A percentile compares a stretch with the other conserved stretches of the same genome.
Evolutionary conservation across 2,888 invertebrate genomes (phyloP).

Genomic region (Drosophila hamatofila): DNA sequence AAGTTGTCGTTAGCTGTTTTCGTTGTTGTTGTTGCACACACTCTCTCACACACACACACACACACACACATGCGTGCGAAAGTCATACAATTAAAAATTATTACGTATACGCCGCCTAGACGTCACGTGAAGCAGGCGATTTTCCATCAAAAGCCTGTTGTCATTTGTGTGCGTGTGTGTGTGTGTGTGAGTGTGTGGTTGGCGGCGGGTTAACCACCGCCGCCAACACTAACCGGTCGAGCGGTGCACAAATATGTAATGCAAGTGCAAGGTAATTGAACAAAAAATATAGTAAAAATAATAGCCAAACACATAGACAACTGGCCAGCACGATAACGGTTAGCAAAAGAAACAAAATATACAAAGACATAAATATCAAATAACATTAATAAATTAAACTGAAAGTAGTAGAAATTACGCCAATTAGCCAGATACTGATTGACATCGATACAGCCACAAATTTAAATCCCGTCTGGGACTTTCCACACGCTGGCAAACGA

Average conservation of each 20-base stretch:
- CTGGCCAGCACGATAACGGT: not conserved
- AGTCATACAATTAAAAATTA: slow-evolving; percentile 76
- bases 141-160: slow-evolving; percentile 60
- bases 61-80: slow-evolving; percentile 55
- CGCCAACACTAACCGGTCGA: slow-evolving; percentile 62
- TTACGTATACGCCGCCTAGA: slow-evolving; percentile 77
- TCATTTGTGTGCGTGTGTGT: slow-evolving; percentile 29
- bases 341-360: slow-evolving; percentile 11
- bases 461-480: slow-evolving; percentile 18
- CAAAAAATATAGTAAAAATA: slow-evolving; percentile 28
- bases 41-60: slow-evolving; percentile 9
- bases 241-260: slow-evolving; percentile 45
- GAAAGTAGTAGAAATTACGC: slow-evolving; percentile 13
- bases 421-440: slow-evolving; percentile 40
- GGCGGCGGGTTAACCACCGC: slow-evolving; percentile 69
- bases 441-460: slow-evolving; percentile 41
- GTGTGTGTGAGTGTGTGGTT: slow-evolving; percentile 15
- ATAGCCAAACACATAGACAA: slow-evolving; percentile 5
- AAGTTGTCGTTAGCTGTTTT: slow-evolving; percentile 41
- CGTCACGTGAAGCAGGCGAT: slow-evolving; percentile 48
- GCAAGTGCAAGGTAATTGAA: slow-evolving; percentile 82
- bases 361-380: slow-evolving; percentile 15
- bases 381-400: slow-evolving; percentile 11
- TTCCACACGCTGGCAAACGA: slow-evolving; percentile 6
- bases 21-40: slow-evolving; percentile 36